phyloP scores from a whole-genome alignment of 2,113 vertebrate species.

The Pterocles gutturalis region DNA sequence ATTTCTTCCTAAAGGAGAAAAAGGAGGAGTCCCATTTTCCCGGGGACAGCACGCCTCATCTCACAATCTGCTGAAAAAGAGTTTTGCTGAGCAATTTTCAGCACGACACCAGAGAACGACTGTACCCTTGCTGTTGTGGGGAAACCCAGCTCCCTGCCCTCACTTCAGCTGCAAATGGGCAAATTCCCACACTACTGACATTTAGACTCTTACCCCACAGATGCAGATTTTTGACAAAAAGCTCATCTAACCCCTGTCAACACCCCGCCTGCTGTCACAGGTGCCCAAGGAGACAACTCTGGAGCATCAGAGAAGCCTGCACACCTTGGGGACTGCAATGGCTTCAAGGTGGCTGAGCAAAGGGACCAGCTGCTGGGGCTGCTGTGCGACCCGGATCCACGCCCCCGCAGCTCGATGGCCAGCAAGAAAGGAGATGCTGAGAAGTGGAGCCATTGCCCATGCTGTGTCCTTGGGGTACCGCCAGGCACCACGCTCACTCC shows the following conservation, averaged over 20 bases:
- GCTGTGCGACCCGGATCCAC: rapidly evolving
- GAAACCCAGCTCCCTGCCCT: neutral
- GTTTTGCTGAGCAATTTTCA: neutral
- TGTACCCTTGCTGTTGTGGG: neutral
- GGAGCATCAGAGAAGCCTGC: neutral
- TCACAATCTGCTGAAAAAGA: neutral
- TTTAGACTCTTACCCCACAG: neutral
- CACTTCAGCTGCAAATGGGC: neutral
- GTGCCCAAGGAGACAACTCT: neutral
- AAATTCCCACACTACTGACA: neutral
- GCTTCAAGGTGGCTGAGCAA: neutral
- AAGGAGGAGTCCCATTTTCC: conserved; percentile 14
- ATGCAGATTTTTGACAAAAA: neutral
- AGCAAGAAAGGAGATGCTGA: neutral
- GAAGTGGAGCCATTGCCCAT: neutral
- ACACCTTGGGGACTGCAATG: rapidly evolving
- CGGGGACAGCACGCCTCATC: neutral
- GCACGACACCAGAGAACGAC: neutral
- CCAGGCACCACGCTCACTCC: rapidly evolving
- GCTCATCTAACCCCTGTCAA: neutral
- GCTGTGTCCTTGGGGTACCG: rapidly evolving
- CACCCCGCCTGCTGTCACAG: neutral
- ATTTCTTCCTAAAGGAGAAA: neutral
- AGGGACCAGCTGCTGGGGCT: neutral
- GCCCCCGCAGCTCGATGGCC: rapidly evolving